phyloP scores from a whole-genome alignment of 2,888 invertebrate species.

The Tipula lateralis region DNA sequence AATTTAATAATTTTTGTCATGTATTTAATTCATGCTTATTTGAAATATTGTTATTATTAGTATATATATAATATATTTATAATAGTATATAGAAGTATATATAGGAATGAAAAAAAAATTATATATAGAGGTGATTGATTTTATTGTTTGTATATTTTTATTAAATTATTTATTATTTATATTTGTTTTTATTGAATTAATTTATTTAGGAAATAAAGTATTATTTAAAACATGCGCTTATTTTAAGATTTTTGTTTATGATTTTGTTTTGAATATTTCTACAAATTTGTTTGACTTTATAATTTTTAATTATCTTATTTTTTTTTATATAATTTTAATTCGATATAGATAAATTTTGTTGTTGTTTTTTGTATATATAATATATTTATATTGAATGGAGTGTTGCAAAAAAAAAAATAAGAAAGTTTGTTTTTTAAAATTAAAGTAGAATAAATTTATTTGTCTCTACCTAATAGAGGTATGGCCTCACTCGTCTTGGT shows the following conservation, averaged over 20 bases:
- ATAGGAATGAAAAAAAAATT: background rate
- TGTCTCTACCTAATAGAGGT: constrained; percentile 85
- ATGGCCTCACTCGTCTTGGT: constrained; percentile 99
- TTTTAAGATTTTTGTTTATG: background rate
- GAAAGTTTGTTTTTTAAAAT: background rate
- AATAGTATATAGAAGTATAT: background rate
- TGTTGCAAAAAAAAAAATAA: constrained; percentile 27
- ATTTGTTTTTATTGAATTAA: constrained; percentile 30
- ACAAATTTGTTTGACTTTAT: constrained; percentile 32
- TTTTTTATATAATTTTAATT: constrained; percentile 27
- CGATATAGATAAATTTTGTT: constrained; percentile 2
- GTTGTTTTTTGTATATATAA: constrained; percentile 32
- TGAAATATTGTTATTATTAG: background rate
- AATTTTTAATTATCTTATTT: constrained; percentile 19
- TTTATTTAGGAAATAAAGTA: constrained; percentile 30
- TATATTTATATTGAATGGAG: constrained; percentile 30
- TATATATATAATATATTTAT: background rate
- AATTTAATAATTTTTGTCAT: background rate
- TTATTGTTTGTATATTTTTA: background rate
- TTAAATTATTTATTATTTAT: constrained; percentile 30
- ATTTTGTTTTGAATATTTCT: constrained; percentile 24
- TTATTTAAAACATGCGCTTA: constrained; percentile 31
- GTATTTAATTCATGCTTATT: background rate
- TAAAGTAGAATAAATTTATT: constrained; percentile 9
- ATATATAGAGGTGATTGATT: background rate